A percentile compares a stretch with the other conserved stretches of the same genome.
Conservation (phyloP, 2,113 vertebrate species). For the Bufo gargarizans region DNA sequence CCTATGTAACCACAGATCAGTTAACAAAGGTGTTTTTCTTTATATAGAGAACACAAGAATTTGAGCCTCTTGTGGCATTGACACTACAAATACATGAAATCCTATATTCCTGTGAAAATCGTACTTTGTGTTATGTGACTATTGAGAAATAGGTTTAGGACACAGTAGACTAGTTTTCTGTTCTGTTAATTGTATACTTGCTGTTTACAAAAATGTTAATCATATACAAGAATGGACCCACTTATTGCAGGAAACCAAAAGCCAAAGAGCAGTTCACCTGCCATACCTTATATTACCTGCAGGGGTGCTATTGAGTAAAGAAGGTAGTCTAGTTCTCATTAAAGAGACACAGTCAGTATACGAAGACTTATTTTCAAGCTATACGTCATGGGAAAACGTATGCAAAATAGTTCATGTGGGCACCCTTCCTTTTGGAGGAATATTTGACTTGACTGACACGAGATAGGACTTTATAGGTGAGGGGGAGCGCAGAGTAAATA, state of each 20-base stretch:
- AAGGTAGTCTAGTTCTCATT: too few species aligned
- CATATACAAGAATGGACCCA: background rate
- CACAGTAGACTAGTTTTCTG: background rate
- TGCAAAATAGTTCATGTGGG: too few species aligned
- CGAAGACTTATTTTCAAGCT: too few species aligned
- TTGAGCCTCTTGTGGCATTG: background rate
- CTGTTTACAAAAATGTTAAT: background rate
- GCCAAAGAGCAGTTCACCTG: background rate
- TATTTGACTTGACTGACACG: too few species aligned
- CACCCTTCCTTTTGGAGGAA: too few species aligned
- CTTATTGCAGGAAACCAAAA: background rate
- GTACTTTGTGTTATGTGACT: background rate
- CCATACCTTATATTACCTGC: background rate
- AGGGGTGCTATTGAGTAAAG: background rate
- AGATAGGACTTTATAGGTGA: too few species aligned
- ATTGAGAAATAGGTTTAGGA: background rate
- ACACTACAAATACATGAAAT: slow-evolving; percentile 12
- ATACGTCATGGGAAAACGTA: too few species aligned
- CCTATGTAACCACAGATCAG: slow-evolving; percentile 29
- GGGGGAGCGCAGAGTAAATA: too few species aligned
- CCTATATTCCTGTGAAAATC: background rate
- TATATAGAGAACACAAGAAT: background rate
- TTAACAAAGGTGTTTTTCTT: slow-evolving; percentile 10
- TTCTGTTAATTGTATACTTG: background rate
- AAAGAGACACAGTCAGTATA: too few species aligned